Evolutionary conservation across 2,888 invertebrate genomes (phyloP).

Genomic region (Latrodectus elegans): DNA sequence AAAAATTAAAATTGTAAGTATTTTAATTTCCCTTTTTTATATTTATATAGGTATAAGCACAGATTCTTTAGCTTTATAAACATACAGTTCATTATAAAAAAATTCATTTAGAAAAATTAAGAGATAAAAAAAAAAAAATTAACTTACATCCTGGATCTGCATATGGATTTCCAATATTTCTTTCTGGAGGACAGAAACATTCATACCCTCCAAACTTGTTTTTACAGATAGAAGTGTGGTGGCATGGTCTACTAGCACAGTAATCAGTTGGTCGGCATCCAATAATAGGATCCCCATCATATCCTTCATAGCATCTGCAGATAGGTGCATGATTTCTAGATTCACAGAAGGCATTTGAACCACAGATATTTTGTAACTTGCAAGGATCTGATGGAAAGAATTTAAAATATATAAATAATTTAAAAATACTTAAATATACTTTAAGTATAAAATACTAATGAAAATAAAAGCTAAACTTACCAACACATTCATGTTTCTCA

Average conservation of each 20-base stretch:
- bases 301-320: constrained; percentile 84
- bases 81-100: too few species aligned
- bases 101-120: too few species aligned
- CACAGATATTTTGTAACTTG: constrained; percentile 79
- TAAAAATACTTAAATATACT: neutral
- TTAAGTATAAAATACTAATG: too few species aligned
- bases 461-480: constrained; percentile 81
- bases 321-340: constrained; percentile 69
- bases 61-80: too few species aligned
- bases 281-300: constrained; percentile 86
- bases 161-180: constrained; percentile 82
- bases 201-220: constrained; percentile 86
- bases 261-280: constrained; percentile 85
- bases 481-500: constrained; percentile 77
- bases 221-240: constrained; percentile 84
- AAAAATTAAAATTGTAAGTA: too few species aligned
- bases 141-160: constrained; percentile 80
- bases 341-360: constrained; percentile 84
- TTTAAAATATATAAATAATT: neutral
- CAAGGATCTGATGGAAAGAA: constrained; percentile 82
- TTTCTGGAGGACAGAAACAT: constrained; percentile 85
- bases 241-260: constrained; percentile 85
- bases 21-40: too few species aligned
- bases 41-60: too few species aligned
- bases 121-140: too few species aligned